Evolutionary conservation across 2,888 invertebrate species (phyloP).

Genomic region (Poecilus cupreus): DNA sequence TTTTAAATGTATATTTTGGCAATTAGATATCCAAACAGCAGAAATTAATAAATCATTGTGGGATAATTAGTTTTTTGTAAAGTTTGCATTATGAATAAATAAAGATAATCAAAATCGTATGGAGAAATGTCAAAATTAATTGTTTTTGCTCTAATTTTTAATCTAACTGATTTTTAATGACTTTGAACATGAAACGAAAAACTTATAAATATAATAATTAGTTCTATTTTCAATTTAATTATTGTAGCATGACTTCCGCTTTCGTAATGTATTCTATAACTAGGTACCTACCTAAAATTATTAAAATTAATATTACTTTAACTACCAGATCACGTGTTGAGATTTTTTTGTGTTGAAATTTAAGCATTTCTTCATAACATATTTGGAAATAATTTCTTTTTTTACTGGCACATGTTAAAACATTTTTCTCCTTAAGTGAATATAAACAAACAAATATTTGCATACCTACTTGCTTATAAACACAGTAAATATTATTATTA

Average conservation of each 20-base stretch:
- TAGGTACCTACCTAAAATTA: too few relatives aligned
- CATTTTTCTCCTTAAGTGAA: neutral
- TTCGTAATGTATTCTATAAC: neutral
- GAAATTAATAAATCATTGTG: too few relatives aligned
- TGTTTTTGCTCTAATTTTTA: neutral
- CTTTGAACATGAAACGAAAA: neutral
- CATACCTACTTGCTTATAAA: neutral
- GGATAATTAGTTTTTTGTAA: too few relatives aligned
- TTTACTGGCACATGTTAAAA: neutral
- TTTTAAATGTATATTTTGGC: too few relatives aligned
- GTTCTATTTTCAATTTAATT: neutral
- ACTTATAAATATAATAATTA: neutral
- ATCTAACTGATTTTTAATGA: neutral
- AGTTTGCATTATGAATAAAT: too few relatives aligned
- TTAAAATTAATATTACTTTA: neutral
- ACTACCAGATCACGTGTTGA: neutral
- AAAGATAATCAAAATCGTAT: too few relatives aligned
- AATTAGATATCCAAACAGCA: too few relatives aligned
- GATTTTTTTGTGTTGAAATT: slow-evolving; percentile 10
- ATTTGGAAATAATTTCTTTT: neutral
- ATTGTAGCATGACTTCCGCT: neutral
- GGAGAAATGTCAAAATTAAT: neutral
- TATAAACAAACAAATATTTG: neutral
- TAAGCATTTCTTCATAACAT: neutral
- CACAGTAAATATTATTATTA: neutral